Evolutionary conservation across 2,888 invertebrate genomes (phyloP), one percentile per base, ranked within the genome.

Genomic region (Diabrotica balteata): DNA sequence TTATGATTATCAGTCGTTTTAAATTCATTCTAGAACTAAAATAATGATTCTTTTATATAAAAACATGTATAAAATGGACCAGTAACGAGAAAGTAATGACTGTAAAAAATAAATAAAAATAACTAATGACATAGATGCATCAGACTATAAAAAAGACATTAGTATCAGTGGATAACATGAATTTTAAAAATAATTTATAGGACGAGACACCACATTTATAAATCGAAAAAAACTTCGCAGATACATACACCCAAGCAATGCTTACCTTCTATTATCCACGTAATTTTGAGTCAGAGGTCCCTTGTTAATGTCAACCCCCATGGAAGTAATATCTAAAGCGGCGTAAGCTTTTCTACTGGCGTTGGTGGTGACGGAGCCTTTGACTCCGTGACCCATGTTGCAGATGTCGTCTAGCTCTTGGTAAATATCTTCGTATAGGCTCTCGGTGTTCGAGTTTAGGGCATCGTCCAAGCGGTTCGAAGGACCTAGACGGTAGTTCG

Each of bases 401-500:
- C 87, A 87, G 75, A 90, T 89, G 64, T 85, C 84, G 76, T 86
- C 86, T 77, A 86, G 78, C 80, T 90, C 90, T 80, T 88, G 88
- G 85, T 91, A 92, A 67, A 93, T 87, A 78, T 92, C 91, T 78
- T 90, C 89, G 86, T 91, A 92, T 73, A 92, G 82, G 58, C 87
- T 86, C 69, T 86, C 86, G 62, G 86, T 86, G 75, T 87, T 87
- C 75, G 89, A 90, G 82, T 90, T 91, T 78, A 89, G 87, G 60
- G 91, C 92, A 78, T 93, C 92, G 85, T 92, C 92, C 80, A 94
- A 87, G 7, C 91, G 88, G 52, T 75, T 74, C 55, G 91, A 89
- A 68, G 93, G 91, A 81, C 91, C 91, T 86, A 93, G 84, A 81
- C 93, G 93, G 85, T 95, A 95, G 86, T 95, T 95, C 43, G 95